Evolutionary conservation across 2,888 invertebrate genomes (phyloP).

Genomic region (Caenorhabditis doughertyi): DNA sequence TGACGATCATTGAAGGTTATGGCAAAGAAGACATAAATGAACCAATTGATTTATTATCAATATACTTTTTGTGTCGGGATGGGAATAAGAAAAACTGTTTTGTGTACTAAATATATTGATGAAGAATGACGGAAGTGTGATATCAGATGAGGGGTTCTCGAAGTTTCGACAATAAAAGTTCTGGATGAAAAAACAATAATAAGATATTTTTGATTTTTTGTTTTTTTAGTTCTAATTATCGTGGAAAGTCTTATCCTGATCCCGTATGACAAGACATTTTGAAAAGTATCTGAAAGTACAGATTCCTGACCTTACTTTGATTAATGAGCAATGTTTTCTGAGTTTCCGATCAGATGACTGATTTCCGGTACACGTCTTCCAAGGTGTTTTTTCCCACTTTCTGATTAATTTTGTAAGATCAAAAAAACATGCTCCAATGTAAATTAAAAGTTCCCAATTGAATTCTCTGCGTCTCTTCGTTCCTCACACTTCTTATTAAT

Average conservation of each 20-base stretch:
- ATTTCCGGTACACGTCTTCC: too few species aligned
- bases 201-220: too few species aligned
- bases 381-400: too few species aligned
- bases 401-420: too few species aligned
- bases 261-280: too few species aligned
- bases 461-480: neutral
- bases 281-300: too few species aligned
- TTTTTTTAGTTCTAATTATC: too few species aligned
- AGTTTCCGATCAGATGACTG: too few species aligned
- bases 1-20: constrained; percentile 52
- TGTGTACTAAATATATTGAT: constrained; percentile 12
- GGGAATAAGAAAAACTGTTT: constrained; percentile 9
- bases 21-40: constrained; percentile 25
- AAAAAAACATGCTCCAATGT: too few species aligned
- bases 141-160: constrained; percentile 13
- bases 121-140: constrained; percentile 19
- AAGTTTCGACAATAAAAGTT: constrained; percentile 5
- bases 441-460: neutral
- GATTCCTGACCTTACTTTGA: too few species aligned
- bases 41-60: constrained; percentile 45
- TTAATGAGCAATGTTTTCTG: neutral
- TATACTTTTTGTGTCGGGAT: constrained; percentile 17
- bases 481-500: neutral
- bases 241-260: too few species aligned
- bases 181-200: neutral